Conservation (phyloP, 2,888 invertebrate genomes). For the Cybosia mesomella region DNA sequence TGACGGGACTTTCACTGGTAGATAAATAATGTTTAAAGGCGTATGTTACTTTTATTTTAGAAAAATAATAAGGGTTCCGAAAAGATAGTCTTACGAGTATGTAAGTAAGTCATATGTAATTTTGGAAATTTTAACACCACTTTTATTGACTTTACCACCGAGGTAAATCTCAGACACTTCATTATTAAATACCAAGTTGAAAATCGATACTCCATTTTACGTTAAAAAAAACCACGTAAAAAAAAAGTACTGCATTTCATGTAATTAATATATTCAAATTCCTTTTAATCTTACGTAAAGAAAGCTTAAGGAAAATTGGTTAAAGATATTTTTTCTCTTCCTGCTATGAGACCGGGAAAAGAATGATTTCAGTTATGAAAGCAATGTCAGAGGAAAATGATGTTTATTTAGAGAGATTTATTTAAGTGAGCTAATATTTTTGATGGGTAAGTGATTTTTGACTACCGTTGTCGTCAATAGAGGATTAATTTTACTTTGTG, state of each 20-base stretch:
- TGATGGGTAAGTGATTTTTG: background rate
- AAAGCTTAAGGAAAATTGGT: background rate
- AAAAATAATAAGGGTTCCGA: no score
- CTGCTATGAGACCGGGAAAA: background rate
- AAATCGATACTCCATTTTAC: no score
- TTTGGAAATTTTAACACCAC: no score
- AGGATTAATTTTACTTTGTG: no score
- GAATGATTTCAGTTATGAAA: background rate
- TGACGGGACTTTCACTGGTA: no score
- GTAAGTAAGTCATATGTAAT: no score
- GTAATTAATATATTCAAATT: background rate
- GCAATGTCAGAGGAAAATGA: background rate
- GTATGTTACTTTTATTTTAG: no score
- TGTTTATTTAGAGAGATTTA: background rate
- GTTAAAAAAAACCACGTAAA: background rate
- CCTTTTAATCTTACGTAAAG: background rate
- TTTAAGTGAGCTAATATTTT: constrained; percentile 1
- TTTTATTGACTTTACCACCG: no score
- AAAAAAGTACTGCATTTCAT: background rate
- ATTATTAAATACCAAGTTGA: no score
- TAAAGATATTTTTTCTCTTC: background rate
- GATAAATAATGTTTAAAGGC: no score
- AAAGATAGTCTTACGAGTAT: no score
- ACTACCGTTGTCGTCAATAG: background rate
- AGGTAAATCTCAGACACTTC: no score